Evolutionary conservation across 2,113 vertebrate species (phyloP).

Genomic region (Scytalopus superciliaris): DNA sequence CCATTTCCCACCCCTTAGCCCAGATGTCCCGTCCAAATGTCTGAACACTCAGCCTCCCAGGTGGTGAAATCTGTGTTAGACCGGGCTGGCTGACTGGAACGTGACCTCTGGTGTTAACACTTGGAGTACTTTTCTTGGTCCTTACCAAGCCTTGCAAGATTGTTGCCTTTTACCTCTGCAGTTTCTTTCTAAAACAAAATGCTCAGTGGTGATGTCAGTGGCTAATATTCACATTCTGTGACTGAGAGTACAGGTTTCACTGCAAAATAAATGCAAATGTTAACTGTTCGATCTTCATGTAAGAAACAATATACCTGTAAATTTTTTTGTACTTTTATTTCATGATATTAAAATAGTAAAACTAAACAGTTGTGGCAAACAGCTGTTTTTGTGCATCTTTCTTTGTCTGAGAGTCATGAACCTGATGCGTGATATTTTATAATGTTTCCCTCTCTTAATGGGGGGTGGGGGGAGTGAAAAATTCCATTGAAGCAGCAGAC

Average conservation of each 20-base stretch:
- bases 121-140: not conserved
- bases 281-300: slow-evolving; percentile 60
- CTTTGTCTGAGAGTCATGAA: not conserved
- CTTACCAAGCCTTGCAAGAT: not conserved
- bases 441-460: not conserved
- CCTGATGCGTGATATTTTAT: not conserved
- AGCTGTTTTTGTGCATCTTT: slow-evolving; percentile 36
- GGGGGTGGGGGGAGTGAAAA: not conserved
- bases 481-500: not conserved
- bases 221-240: slow-evolving; percentile 51
- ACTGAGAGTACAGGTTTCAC: slow-evolving; percentile 57
- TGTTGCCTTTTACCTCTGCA: slow-evolving; percentile 60
- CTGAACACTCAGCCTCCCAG: not conserved
- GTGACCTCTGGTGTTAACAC: not conserved
- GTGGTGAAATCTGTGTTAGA: not conserved
- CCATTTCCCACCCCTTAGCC: not conserved
- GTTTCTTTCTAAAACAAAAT: slow-evolving; percentile 34
- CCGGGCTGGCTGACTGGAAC: not conserved
- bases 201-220: slow-evolving; percentile 48
- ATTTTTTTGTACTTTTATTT: slow-evolving; percentile 79
- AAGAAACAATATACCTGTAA: slow-evolving; percentile 71
- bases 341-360: slow-evolving; percentile 76
- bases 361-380: slow-evolving; percentile 60
- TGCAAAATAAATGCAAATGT: slow-evolving; percentile 54
- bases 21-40: not conserved